Percentiles rank a stretch among this genome's conserved stretches.
phyloP scores from a whole-genome alignment of 2,113 vertebrate genomes.

The Leptodactylus fuscus region DNA sequence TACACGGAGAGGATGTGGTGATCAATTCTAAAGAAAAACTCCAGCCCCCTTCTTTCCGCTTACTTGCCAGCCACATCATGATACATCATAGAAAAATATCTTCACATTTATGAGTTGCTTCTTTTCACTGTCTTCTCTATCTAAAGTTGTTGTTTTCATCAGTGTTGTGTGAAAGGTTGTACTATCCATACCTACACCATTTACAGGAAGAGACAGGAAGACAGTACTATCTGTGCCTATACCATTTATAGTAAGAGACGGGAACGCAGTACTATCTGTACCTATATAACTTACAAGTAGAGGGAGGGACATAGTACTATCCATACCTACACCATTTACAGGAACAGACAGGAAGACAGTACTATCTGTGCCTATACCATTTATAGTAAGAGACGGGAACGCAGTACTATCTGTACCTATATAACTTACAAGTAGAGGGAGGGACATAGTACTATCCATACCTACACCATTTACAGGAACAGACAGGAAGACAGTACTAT shows the following conservation, averaged over 20 bases:
- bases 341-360: not conserved
- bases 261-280: not conserved
- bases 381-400: not conserved
- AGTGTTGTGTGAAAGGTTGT: not conserved
- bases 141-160: too few relatives aligned
- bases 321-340: not conserved
- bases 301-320: too few relatives aligned
- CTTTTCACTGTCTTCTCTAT: too few relatives aligned
- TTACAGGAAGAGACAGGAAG: not conserved
- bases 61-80: not conserved
- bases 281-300: not conserved
- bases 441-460: not conserved
- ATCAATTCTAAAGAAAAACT: not conserved
- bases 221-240: not conserved
- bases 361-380: not conserved
- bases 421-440: not conserved
- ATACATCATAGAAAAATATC: not conserved
- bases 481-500: not conserved
- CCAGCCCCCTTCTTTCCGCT: too few relatives aligned
- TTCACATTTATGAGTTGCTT: too few relatives aligned
- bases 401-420: not conserved
- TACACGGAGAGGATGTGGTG: not conserved
- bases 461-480: not conserved
- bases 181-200: not conserved
- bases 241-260: not conserved